phyloP scores from a whole-genome alignment of 2,113 vertebrate genomes.

The Psittacula cyanocephala region DNA sequence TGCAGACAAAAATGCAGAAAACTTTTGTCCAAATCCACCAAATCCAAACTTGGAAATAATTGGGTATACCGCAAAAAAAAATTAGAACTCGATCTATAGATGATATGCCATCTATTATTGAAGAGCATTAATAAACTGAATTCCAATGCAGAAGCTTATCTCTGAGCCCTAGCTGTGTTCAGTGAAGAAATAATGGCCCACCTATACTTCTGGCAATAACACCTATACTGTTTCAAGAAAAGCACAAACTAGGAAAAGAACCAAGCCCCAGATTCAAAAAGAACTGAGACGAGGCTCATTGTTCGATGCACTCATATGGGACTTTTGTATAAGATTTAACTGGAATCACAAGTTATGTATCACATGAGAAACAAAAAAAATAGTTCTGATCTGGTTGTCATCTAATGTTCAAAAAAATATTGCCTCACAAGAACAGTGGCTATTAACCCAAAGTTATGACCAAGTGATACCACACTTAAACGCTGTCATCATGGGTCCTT shows the following conservation, averaged over 20 bases:
- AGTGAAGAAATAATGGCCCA: not conserved
- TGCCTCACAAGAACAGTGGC: not conserved
- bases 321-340: not conserved
- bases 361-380: not conserved
- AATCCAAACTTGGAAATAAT: not conserved
- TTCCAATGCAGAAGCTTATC: not conserved
- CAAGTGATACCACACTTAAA: not conserved
- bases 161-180: not conserved
- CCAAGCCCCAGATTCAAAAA: not conserved
- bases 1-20: not conserved
- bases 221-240: not conserved
- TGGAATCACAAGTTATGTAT: not conserved
- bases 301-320: not conserved
- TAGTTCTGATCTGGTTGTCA: not conserved
- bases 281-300: not conserved
- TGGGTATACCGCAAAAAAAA: no score
- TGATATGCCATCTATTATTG: not conserved
- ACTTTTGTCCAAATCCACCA: not conserved
- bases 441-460: not conserved
- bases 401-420: not conserved
- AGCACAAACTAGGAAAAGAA: not conserved
- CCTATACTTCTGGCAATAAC: not conserved
- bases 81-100: not conserved
- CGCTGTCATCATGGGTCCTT: not conserved
- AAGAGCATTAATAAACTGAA: not conserved